These are phyloP conservation scores for Xanthorhoe spadicearia DNA, from an alignment of 2,888 invertebrate species.

Conservation along the genomic window DNA sequence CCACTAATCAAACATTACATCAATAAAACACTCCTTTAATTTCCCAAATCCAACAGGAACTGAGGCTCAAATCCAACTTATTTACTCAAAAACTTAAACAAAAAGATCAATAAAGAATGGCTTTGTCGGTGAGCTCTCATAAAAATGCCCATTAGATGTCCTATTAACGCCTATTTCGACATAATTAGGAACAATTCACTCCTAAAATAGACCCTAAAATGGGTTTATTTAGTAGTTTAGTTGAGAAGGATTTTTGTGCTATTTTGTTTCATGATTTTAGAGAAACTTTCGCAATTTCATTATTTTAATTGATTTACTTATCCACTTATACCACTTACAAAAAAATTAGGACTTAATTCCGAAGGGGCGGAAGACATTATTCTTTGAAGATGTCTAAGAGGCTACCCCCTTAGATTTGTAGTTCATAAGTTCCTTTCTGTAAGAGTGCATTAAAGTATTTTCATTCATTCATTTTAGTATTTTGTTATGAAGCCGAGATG, in stretches of 20 bases:
- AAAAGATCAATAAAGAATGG: constrained; percentile 78
- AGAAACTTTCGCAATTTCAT: not conserved
- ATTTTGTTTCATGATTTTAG: not conserved
- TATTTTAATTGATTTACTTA: not conserved
- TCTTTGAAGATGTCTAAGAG: too few relatives aligned
- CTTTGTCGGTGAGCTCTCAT: constrained; percentile 76
- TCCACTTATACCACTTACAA: too few relatives aligned
- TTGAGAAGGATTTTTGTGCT: constrained; percentile 12
- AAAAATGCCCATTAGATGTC: constrained; percentile 79
- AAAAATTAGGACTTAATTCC: too few relatives aligned
- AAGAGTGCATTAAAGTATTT: too few relatives aligned
- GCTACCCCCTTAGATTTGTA: too few relatives aligned
- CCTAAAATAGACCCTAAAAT: constrained; percentile 49
- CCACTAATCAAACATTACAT: not conserved
- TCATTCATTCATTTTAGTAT: too few relatives aligned
- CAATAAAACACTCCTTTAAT: constrained; percentile 5
- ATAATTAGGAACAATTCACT: constrained; percentile 81
- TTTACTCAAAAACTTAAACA: constrained; percentile 80
- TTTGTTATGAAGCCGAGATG: too few relatives aligned
- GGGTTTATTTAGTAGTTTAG: constrained; percentile 72
- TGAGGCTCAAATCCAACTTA: constrained; percentile 68
- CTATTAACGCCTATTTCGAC: constrained; percentile 84
- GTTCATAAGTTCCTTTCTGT: too few relatives aligned
- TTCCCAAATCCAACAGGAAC: constrained; percentile 6
- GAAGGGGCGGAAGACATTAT: too few relatives aligned